Percentiles rank a stretch among this genome's conserved stretches.
These are phyloP conservation scores for Drosophila quadrilineata DNA, from an alignment of 1,140 invertebrate genomes.

Conservation along the genomic window DNA sequence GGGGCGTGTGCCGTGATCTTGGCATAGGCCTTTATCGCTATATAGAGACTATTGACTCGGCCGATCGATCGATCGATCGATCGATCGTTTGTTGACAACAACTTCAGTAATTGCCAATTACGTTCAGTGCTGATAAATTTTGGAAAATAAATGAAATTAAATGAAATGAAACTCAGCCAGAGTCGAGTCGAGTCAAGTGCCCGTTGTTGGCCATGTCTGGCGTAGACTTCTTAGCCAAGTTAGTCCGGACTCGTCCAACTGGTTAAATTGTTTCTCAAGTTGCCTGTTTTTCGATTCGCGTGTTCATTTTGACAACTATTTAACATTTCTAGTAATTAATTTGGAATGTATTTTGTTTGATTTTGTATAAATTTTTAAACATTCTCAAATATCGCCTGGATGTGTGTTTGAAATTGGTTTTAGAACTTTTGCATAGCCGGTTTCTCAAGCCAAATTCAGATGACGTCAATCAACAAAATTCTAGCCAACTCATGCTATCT, in stretches of 20 bases:
- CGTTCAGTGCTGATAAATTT: no score
- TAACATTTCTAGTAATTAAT: no score
- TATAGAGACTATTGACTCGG: neutral
- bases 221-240: no score
- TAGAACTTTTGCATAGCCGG: slow-evolving; percentile 28
- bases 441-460: neutral
- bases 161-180: no score
- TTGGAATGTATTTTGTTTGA: no score
- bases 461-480: slow-evolving; percentile 16
- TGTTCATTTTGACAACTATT: neutral
- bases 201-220: no score
- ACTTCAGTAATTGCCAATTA: slow-evolving; percentile 13
- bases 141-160: no score
- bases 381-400: neutral
- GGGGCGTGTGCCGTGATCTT: slow-evolving; percentile 55
- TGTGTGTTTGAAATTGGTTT: neutral
- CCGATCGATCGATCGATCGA: no score
- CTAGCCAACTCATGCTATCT: no score
- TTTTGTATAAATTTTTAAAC: no score
- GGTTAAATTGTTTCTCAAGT: neutral
- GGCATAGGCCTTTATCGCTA: slow-evolving; percentile 42
- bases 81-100: neutral
- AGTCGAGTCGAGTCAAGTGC: no score
- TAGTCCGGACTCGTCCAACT: no score
- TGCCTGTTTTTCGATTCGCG: neutral